Evolutionary conservation across 92 coral and sea anemone genomes (phyloP), one percentile per base, ranked within the genome.

Genomic region (Nematostella vectensis): DNA sequence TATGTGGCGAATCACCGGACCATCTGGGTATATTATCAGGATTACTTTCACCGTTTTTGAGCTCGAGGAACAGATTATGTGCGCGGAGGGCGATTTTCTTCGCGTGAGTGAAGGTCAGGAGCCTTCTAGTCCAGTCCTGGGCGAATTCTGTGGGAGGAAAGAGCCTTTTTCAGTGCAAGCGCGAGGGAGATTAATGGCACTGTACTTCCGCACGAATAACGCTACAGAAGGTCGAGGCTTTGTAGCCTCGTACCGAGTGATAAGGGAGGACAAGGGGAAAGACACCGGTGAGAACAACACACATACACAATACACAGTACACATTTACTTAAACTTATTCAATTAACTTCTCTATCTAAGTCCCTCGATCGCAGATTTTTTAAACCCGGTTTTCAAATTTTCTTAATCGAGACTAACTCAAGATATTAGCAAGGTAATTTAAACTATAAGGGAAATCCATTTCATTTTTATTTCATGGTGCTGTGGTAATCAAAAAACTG

Each of bases 41-140:
- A 57, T 83, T 10, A 62, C 77, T 1, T 72, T 83, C 61, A 71
- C 71, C 0, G 38, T 23, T 25, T 78, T 83, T 31, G 72, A 78
- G 27, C 76, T 83, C 15, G 86, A 78, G 62, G 58, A 59, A 3
- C 20, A 53, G 3, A 39, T 47, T 3, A 28, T 48, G 22, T 71
- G 77, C 43, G 28, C 29, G 30, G 10, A 26, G 25, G 45, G 27
- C 1, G 83, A 77, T 29, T 77, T 55, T 44, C 68, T 77, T 0
- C 61, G 63, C 9, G 77, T 70, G 27, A 23, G 63, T 11, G 68
- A 77, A 33, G 77, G 83, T 6, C 18, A 2, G 29, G 6, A 10
- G 0, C 27, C 72, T 1, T 17, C 58, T 19, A 52, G 73, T 12
- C 52, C 53, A 47, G 30, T 69, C 3, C 29, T 69, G 31, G 83